Conservation (phyloP, 2,888 invertebrate genomes). For the Heliconius erato region DNA sequence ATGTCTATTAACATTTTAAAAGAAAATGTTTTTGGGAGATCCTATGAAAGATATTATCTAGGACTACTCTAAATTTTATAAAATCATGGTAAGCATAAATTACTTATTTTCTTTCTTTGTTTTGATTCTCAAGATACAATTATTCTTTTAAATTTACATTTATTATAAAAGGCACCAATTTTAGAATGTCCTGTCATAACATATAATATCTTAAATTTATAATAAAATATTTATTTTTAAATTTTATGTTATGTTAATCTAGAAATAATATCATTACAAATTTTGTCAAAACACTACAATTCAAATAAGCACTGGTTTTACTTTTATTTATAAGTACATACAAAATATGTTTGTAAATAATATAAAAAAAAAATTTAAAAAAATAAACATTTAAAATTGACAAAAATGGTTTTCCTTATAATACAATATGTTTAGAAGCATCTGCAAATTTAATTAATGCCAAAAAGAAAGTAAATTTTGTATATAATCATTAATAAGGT, state of each 20-base stretch:
- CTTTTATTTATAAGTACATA: neutral
- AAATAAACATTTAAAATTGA: too few species aligned
- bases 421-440: too few species aligned
- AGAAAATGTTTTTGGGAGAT: neutral
- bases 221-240: neutral
- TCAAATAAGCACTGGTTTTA: neutral
- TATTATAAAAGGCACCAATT: neutral
- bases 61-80: too few species aligned
- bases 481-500: too few species aligned
- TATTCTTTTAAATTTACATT: neutral
- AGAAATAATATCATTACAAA: neutral
- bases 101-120: neutral
- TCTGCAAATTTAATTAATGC: too few species aligned
- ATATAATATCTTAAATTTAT: neutral
- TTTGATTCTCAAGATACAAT: too few species aligned
- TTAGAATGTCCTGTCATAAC: neutral
- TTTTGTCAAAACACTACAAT: neutral
- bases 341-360: neutral
- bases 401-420: too few species aligned
- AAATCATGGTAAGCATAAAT: too few species aligned
- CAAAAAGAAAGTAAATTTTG: too few species aligned
- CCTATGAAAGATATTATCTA: neutral
- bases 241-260: neutral
- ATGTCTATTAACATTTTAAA: neutral
- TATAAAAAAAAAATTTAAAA: too few species aligned